phyloP scores from a whole-genome alignment of 2,113 vertebrate genomes.

The Phylloscopus trochilus region DNA sequence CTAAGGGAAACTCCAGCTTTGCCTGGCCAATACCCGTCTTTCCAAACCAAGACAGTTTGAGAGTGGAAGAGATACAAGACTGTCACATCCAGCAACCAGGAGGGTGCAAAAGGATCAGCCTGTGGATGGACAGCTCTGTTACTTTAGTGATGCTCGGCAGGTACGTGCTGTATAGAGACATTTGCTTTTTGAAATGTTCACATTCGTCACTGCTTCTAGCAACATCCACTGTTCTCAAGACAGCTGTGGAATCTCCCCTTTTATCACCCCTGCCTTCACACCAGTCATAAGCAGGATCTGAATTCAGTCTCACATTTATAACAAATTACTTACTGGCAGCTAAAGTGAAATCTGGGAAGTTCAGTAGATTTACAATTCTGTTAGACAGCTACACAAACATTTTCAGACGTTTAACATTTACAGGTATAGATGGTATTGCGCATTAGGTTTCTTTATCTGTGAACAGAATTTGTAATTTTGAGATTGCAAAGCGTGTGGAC shows the following conservation, averaged over 20 bases:
- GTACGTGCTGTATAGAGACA: background rate
- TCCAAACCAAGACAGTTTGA: too few species aligned
- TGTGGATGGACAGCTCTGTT: background rate
- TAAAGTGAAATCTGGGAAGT: background rate
- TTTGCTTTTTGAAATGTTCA: background rate
- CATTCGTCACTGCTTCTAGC: background rate
- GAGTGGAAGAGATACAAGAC: background rate
- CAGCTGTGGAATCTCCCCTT: background rate
- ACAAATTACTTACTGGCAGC: background rate
- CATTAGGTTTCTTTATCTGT: background rate
- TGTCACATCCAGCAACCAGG: background rate
- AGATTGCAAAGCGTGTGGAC: background rate
- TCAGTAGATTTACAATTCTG: background rate
- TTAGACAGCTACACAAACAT: background rate
- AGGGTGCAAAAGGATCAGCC: background rate
- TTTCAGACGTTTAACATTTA: background rate
- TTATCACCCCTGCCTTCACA: background rate
- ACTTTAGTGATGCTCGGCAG: background rate
- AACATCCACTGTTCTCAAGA: background rate
- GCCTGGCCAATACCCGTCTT: too few species aligned
- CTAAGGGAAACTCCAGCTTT: too few species aligned
- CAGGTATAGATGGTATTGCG: background rate
- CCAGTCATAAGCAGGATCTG: background rate
- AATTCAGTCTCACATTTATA: background rate
- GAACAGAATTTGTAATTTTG: background rate